Base-by-base conservation (phyloP, 2,113 vertebrate species). In the Columbina picui region DNA sequence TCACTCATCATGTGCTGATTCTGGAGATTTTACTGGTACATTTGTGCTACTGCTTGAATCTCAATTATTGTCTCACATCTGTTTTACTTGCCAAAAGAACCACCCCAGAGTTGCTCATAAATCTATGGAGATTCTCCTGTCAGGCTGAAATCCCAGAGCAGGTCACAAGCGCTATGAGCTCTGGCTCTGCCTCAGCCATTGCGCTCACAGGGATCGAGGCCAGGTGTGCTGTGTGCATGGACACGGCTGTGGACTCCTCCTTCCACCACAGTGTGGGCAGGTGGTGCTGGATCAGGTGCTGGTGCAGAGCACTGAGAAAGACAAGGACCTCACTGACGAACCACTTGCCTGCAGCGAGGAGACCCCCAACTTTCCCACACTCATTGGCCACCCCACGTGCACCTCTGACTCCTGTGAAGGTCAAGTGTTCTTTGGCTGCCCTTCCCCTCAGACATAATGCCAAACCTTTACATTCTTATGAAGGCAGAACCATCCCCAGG, bases 391-490 rank as follows among this genome's bases (percentile, higher is more conserved):
- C 21, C 99, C 98, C 34, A 98, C 99, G 98, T 99, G 98, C 97
- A 99, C 99, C 69, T 98, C 98, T 7, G 98, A 99, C 95, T 99
- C 99, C 97, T 99, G 99, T 4, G 98, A 99, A 98, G 99, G 99
- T 99, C 94, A 94, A 49, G 25, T 0, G 8, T 13, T 11, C 59
- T 67, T 14, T 16, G 52, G 5, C 38, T 18, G 30, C 3, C 30
- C 55, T 32, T 32, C 32, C 38, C 29, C 15, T 22, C 21, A 7
- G 5, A 7, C 3, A 0, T 4, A 14, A 34, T 0, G 11, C 49
- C n/a, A 12, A 25, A 38, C 8, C 38, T 34, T 56, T 12, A 30
- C 2, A 5, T 29, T 47, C 36, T 25, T 12, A 14, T 0, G 1
- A 2, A 47, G 27, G 29, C 68, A 84, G 20, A 79, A 39, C 50